phyloP scores from a whole-genome alignment of 2,113 vertebrate genomes.

The Apodemus speciosus region DNA sequence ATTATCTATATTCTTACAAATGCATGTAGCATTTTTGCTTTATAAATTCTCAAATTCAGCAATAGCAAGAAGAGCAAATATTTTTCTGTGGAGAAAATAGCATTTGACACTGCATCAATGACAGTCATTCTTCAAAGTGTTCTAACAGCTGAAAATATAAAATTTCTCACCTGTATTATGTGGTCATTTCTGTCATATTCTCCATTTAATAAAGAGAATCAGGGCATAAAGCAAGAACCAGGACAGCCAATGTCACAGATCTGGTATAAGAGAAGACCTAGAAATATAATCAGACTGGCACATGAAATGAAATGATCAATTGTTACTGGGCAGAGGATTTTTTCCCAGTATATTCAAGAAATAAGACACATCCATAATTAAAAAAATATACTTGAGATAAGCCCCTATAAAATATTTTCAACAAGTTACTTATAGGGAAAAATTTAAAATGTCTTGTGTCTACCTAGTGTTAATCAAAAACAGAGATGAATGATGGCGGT shows the following conservation, averaged over 20 bases:
- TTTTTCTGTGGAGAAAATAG: neutral
- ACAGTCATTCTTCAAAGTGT: neutral
- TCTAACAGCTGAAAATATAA: neutral
- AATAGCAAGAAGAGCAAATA: neutral
- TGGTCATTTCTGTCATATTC: neutral
- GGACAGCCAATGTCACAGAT: neutral
- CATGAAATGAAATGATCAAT: neutral
- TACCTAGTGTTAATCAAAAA: neutral
- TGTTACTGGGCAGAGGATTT: neutral
- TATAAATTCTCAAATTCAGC: neutral
- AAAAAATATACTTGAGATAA: neutral
- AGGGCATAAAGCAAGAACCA: neutral
- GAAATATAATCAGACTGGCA: neutral
- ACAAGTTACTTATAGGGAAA: slow-evolving; percentile 17
- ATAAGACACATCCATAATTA: neutral
- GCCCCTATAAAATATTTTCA: neutral
- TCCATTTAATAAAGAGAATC: neutral
- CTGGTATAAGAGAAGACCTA: neutral
- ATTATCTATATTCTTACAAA: neutral
- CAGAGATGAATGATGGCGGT: neutral
- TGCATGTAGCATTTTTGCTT: neutral
- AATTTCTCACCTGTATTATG: neutral
- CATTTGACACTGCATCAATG: neutral
- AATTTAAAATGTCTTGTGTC: neutral
- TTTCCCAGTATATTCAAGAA: neutral